phyloP scores from a whole-genome alignment of 2,888 invertebrate genomes.

The Dicyrtoma fusca region DNA sequence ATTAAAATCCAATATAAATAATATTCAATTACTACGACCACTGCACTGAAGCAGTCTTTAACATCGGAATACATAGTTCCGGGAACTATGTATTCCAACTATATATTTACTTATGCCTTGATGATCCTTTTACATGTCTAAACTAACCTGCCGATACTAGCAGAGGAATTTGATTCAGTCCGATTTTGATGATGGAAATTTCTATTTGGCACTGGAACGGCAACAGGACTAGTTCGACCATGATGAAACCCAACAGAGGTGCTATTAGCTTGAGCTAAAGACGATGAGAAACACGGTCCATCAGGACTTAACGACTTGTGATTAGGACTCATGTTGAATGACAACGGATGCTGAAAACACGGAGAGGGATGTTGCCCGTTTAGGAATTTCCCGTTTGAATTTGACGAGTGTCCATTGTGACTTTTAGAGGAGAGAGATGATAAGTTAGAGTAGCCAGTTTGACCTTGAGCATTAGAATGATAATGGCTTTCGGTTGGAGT shows the following conservation, averaged over 20 bases:
- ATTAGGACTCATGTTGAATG: conserved; percentile 8
- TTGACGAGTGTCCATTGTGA: conserved; percentile 1
- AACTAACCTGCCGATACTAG: conserved; percentile 62
- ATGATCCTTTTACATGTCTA: background rate
- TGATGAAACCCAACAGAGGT: conserved; percentile 6
- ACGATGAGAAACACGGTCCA: background rate
- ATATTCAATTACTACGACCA: background rate
- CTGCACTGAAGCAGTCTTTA: background rate
- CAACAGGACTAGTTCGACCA: conserved; percentile 68
- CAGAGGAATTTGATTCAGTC: conserved; percentile 66
- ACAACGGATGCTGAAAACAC: background rate
- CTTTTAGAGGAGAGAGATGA: conserved; percentile 1
- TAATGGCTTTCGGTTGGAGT: conserved; percentile 17
- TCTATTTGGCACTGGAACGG: conserved; percentile 68
- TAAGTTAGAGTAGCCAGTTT: conserved; percentile 6
- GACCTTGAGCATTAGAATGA: conserved; percentile 31
- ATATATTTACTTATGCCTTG: too few species aligned
- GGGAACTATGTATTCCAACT: too few species aligned
- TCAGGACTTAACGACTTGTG: conserved; percentile 3
- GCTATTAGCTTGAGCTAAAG: background rate
- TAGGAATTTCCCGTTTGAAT: background rate
- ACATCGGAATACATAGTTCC: too few species aligned
- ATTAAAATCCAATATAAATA: background rate
- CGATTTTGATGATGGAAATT: conserved; percentile 61
- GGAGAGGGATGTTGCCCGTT: conserved; percentile 24